Base-by-base conservation (phyloP, 2,797 vertebrate species). In the Takifugu rubripes region DNA sequence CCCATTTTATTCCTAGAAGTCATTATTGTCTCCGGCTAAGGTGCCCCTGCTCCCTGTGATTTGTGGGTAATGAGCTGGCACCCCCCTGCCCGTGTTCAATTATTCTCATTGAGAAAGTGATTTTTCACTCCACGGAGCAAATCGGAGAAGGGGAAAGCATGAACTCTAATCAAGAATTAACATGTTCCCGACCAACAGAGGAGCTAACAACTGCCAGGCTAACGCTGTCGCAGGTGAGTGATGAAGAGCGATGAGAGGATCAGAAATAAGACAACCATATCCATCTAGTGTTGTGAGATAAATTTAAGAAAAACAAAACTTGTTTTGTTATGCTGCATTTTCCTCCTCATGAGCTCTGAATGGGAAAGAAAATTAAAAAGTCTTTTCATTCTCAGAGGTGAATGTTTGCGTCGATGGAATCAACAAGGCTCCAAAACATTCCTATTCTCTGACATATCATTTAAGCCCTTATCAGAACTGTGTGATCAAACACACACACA, bases 71-170 rank as follows among this genome's bases (percentile, higher is more conserved):
- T 91, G 88, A 91, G 84, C 87, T 92, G 89, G 83, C 84, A 84
- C 79, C 88, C 82, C 83, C 82, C 73, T 79, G 79, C 84, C 84
- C 76, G 70, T 87, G 85, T 90, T 91, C 89, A 91, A 91, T 92
- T 91, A 91, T 87, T 90, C 88, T 91, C 90, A 88, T 90, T 87
- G 88, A 90, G 85, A 89, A 89, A 91, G 84, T 87, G 90, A 91
- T 91, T 92, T 91, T 88, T 92, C 90, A 91, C 88, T 91, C 85
- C 85, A 78, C 52, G 55, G 85, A 90, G 88, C 90, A 84, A 82
- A 90, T 85, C 86, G 73, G 74, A 73, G 80, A 84, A 83, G 74
- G 72, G 60, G 33, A 83, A 80, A 75, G 81, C 79, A 46, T 87
- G 84, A 88, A 88, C 87, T 84, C 84, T 87, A 87, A 90, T 91